Evolutionary conservation across 1,140 invertebrate species (phyloP).

Genomic region (Lycorma delicatula): DNA sequence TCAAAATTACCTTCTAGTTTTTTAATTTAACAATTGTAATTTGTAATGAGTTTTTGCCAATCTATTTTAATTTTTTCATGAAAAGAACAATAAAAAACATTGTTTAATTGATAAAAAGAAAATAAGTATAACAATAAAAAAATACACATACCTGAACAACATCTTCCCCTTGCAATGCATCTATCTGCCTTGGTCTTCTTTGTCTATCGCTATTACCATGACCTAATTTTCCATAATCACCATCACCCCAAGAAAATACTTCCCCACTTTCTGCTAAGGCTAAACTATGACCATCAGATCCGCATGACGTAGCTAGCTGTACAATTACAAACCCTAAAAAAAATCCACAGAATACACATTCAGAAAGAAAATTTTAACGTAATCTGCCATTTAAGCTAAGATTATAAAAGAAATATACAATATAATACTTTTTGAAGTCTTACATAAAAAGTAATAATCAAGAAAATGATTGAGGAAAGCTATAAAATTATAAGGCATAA

Average conservation of each 20-base stretch:
- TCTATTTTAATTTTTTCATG: constrained; percentile 6
- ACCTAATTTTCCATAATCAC: constrained; percentile 55
- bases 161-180: constrained; percentile 53
- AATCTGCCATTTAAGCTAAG: too few relatives aligned
- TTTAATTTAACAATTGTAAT: too few relatives aligned
- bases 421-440: too few relatives aligned
- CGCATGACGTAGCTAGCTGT: constrained; percentile 50
- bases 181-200: constrained; percentile 53
- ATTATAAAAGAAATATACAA: too few relatives aligned
- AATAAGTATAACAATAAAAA: background rate
- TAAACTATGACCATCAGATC: constrained; percentile 52
- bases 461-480: too few relatives aligned
- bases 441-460: too few relatives aligned
- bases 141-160: constrained; percentile 43
- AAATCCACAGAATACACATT: too few relatives aligned
- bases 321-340: constrained; percentile 57
- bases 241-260: constrained; percentile 51
- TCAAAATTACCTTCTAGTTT: too few relatives aligned
- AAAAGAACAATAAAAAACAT: too few relatives aligned
- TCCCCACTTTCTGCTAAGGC: constrained; percentile 51
- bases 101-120: background rate
- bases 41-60: constrained; percentile 11
- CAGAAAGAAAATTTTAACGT: too few relatives aligned
- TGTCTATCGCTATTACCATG: constrained; percentile 59
- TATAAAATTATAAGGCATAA: too few relatives aligned